Base-by-base conservation (phyloP, 2,113 vertebrate species). In the Pyrgilauda ruficollis region DNA sequence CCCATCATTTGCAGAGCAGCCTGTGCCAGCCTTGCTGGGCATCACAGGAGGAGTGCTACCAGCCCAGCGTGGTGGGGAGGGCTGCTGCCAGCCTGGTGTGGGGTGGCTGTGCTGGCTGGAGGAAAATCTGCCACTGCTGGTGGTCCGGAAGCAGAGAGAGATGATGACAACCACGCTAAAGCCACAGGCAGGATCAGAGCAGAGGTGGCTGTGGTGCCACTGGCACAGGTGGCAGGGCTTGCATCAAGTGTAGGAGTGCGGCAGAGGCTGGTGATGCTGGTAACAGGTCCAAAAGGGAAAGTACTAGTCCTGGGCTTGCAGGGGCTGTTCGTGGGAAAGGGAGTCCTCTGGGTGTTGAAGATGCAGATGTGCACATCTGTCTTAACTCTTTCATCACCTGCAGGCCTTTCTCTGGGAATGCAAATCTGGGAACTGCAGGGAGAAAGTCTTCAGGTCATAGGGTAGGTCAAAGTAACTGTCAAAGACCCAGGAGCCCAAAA, bases 381-480 rank as follows among this genome's bases (percentile, higher is more conserved):
- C 41, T 88, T 92, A 74, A 78, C 79, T 49, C 82, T 84, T 80
- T 44, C 1, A 1, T 44, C 5, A 10, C 27, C 35, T 33, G 43
- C 22, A 18, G 58, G 56, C n/a, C 8, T 50, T 37, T 30, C 28
- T 81, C 68, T 68, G 53, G 62, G 30, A 69, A 13, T 27, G 46
- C 27, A n/a, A 28, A 50, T 81, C 46, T 58, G 59, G 53, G 41
- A 68, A 31, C 7, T 41, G 15, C 17, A 14, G 63, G 31, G 44
- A 10, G 28, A 47, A 41, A n/a, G 15, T 9, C 35, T 46, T 0
- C 6, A 35, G 27, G 52, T 67, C 19, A 4, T 0, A 39, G 59
- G 15, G 26, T 10, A 15, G 23, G 17, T 76, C 22, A 10, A 33
- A 87, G 22, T 5, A 27, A 12, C 0, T 27, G 41, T 19, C 27